Conservation (phyloP, 1,140 invertebrate genomes). For the Drosophila kurseongensis region DNA sequence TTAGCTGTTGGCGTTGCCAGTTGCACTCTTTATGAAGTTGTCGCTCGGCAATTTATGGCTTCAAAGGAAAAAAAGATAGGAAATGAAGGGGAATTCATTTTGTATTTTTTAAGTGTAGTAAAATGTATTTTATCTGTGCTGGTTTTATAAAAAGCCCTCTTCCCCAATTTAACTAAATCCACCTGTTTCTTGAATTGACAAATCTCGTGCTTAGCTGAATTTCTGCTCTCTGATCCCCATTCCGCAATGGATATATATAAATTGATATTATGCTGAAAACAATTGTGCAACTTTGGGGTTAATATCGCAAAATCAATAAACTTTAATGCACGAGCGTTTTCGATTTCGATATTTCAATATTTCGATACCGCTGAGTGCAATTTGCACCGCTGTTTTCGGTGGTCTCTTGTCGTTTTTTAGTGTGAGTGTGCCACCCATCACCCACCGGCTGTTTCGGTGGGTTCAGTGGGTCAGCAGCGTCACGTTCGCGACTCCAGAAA, state of each 20-base stretch:
- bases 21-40: slow-evolving; percentile 74
- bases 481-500: slow-evolving; percentile 60
- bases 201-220: slow-evolving; percentile 19
- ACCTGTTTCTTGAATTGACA: slow-evolving; percentile 32
- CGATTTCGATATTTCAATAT: slow-evolving; percentile 67
- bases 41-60: slow-evolving; percentile 54
- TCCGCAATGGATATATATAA: slow-evolving; percentile 53
- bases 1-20: slow-evolving; percentile 70
- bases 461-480: slow-evolving; percentile 81
- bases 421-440: slow-evolving; percentile 43
- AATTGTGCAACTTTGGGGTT: slow-evolving; percentile 67
- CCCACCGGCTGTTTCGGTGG: slow-evolving; percentile 61
- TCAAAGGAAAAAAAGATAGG: background rate
- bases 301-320: slow-evolving; percentile 77
- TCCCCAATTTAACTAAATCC: background rate
- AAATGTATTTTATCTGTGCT: too few relatives aligned
- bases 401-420: background rate
- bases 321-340: slow-evolving; percentile 71
- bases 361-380: slow-evolving; percentile 49
- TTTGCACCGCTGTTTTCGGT: slow-evolving; percentile 58
- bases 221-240: slow-evolving; percentile 41
- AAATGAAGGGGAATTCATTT: slow-evolving; percentile 7
- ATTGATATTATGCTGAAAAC: slow-evolving; percentile 63
- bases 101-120: too few relatives aligned
- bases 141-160: background rate